Conservation (phyloP, 2,888 invertebrate species). For the Hoplodrina ambigua region DNA sequence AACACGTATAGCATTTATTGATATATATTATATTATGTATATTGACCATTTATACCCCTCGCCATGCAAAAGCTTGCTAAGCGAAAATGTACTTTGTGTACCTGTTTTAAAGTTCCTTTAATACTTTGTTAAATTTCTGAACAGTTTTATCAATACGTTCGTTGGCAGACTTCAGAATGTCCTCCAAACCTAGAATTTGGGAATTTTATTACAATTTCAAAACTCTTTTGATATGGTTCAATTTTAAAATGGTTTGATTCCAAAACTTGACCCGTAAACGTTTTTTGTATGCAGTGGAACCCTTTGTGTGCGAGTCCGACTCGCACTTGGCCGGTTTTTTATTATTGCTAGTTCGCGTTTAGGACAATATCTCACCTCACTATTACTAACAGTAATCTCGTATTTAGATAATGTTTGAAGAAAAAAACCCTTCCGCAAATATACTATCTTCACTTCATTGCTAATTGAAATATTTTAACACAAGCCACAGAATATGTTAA, state of each 20-base stretch:
- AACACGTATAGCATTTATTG: constrained; percentile 46
- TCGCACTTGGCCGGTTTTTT: no score
- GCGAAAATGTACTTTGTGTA: constrained; percentile 63
- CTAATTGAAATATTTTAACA: constrained; percentile 22
- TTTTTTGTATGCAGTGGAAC: no score
- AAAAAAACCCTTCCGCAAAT: background rate
- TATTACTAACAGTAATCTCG: no score
- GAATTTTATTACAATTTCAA: constrained; percentile 32
- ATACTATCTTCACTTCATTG: background rate
- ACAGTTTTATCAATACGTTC: constrained; percentile 81
- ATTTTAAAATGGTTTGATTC: no score
- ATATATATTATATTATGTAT: background rate
- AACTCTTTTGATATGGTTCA: background rate
- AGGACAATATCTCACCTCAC: no score
- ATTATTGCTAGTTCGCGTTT: no score
- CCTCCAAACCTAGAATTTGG: constrained; percentile 73
- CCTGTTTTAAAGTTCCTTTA: constrained; percentile 78
- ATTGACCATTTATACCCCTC: constrained; percentile 42
- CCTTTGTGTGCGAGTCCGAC: no score
- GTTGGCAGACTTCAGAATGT: constrained; percentile 78
- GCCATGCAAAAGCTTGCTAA: constrained; percentile 75
- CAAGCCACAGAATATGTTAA: constrained; percentile 14
- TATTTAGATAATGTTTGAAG: no score
- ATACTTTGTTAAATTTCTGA: constrained; percentile 76
- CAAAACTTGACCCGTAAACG: no score